Conservation (phyloP, 2,888 invertebrate species). For the Chydorus sphaericus region DNA sequence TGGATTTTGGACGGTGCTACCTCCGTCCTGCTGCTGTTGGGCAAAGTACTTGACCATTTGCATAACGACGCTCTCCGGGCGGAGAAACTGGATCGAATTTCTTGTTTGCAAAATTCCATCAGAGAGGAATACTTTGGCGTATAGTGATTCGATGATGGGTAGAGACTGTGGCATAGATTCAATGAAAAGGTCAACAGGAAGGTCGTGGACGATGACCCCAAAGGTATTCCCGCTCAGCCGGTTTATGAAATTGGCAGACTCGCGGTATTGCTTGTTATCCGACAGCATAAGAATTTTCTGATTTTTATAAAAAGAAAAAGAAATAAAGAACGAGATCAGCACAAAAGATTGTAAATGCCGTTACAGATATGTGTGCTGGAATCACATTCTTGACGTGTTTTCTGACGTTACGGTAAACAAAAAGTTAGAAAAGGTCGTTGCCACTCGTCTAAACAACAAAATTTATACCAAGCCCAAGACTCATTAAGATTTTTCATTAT, state of each 20-base stretch:
- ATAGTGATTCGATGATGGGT: constrained; percentile 69
- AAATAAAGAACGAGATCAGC: not conserved
- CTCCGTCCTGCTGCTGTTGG: too few relatives aligned
- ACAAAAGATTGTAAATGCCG: not conserved
- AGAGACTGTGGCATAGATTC: constrained; percentile 79
- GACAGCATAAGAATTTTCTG: constrained; percentile 52
- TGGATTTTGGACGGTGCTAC: too few relatives aligned
- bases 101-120: constrained; percentile 30
- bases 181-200: constrained; percentile 74
- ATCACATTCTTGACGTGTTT: too few relatives aligned
- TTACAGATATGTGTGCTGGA: too few relatives aligned
- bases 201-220: constrained; percentile 42
- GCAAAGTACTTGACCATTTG: constrained; percentile 65
- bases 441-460: too few relatives aligned
- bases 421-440: too few relatives aligned
- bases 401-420: too few relatives aligned
- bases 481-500: too few relatives aligned
- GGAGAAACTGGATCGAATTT: constrained; percentile 28
- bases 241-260: constrained; percentile 70
- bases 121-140: constrained; percentile 36
- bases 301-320: not conserved
- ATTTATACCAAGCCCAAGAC: too few relatives aligned
- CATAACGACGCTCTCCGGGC: constrained; percentile 68
- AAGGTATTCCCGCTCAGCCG: constrained; percentile 65
- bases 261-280: constrained; percentile 77